Conservation (phyloP, 2,797 vertebrate genomes). For the Melanitta fusca region DNA sequence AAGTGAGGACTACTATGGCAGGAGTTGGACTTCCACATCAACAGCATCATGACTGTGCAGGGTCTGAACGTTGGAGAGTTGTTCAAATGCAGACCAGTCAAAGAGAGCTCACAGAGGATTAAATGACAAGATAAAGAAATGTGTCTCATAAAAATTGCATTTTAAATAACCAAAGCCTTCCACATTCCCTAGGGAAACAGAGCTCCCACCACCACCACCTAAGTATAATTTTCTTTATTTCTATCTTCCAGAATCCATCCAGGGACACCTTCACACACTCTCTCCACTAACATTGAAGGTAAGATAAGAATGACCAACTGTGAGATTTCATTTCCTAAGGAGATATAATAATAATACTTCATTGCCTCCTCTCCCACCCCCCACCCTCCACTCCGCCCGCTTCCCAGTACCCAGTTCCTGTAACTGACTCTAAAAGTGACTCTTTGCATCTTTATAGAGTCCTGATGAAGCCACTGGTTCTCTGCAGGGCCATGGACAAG, state of each 20-base stretch:
- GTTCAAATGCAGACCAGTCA: not conserved
- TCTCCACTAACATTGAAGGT: not conserved
- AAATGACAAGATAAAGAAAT: not conserved
- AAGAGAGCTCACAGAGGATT: not conserved
- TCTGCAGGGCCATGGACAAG: not conserved
- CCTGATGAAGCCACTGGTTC: not conserved
- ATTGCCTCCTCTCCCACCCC: too few species aligned
- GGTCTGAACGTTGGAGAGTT: not conserved
- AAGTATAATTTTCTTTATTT: not conserved
- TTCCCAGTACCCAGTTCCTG: not conserved
- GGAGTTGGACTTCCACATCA: not conserved
- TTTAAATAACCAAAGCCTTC: not conserved
- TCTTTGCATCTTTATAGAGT: not conserved
- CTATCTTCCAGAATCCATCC: not conserved
- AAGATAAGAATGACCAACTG: not conserved
- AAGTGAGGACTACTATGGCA: not conserved
- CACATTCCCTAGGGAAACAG: not conserved
- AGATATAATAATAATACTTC: not conserved
- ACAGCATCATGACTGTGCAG: not conserved
- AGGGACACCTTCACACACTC: not conserved
- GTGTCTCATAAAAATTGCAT: not conserved
- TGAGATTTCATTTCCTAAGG: not conserved
- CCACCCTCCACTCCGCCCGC: too few species aligned
- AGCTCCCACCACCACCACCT: not conserved
- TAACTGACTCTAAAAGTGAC: not conserved